Base-by-base conservation (phyloP, 2,888 invertebrate genomes). In the Prenolepis imparis region DNA sequence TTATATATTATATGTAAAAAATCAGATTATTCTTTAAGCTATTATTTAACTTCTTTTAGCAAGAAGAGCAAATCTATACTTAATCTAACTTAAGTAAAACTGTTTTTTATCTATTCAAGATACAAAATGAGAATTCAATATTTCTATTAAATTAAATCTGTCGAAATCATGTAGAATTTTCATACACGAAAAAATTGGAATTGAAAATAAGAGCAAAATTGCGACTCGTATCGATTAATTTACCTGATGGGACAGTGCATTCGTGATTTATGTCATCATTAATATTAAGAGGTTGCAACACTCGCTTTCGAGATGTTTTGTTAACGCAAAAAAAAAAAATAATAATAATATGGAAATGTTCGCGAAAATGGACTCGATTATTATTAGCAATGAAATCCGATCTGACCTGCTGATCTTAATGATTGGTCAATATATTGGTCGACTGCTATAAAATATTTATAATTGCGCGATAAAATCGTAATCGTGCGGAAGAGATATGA, bases 211-310 rank as follows among this genome's bases (percentile, higher is more conserved):
- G 36, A 36, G 36, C n/a, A 44, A n/a, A 41, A 24, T 36, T 44
- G 36, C 41, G 3, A 44, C 11, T 41, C 4, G 44, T 44, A 48
- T 32, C 32, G 83, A 75, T 84, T 86, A 83, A 48, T 85, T 84
- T 77, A 44, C 48, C 75, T 48, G 74, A 5, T 41, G 67, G 28
- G 18, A 59, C 70, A 55, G 24, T 36, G 36, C 36, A 36, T 4
- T 36, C 72, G 80, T 89, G 88, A 89, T 90, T 91, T 87, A 90
- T 87, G 85, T 82, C 86, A 84, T 87, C 85, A 84, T 90, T 89
- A 86, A 84, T 84, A 86, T 89, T 87, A 87, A 91, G 83, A 32
- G 32, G 68, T 86, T 63, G 87, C 86, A 86, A 86, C 86, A 86
- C 8, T 48, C 11, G 18, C 4, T 85, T 82, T 68, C 61, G 48